These are phyloP conservation scores for Talpa occidentalis DNA, from an alignment of 2,113 vertebrate genomes.

Conservation along the genomic window DNA sequence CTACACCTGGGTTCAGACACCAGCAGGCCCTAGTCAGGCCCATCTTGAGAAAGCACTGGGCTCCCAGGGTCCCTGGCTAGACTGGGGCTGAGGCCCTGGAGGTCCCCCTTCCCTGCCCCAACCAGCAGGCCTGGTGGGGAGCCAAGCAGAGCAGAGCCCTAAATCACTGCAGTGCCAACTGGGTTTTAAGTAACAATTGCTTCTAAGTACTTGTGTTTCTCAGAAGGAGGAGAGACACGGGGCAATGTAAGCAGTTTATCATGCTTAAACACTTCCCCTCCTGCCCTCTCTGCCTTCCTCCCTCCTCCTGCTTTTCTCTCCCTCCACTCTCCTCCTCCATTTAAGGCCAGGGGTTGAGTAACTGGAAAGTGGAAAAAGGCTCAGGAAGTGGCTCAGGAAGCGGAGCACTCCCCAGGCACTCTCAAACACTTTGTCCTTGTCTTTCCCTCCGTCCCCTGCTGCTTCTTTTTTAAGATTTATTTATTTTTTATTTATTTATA, in stretches of 20 bases:
- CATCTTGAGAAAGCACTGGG: neutral
- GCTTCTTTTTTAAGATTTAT: no score
- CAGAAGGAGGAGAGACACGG: neutral
- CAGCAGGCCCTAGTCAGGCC: rapidly evolving
- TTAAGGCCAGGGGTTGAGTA: neutral
- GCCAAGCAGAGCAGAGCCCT: neutral
- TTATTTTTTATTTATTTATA: no score
- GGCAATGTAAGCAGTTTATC: neutral
- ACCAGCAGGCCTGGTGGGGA: neutral
- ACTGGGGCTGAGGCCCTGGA: neutral
- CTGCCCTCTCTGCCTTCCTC: neutral
- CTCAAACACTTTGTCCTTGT: neutral
- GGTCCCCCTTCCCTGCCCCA: neutral
- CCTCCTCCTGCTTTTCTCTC: no score
- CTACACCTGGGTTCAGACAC: neutral
- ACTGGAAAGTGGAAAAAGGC: neutral
- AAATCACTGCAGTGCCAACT: neutral
- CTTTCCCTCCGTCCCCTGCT: neutral
- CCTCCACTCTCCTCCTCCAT: neutral
- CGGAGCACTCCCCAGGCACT: rapidly evolving
- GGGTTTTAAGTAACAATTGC: constrained; percentile 15
- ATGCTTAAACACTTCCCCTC: neutral
- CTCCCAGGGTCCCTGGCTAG: neutral
- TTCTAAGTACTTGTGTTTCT: constrained; percentile 7
- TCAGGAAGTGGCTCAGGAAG: neutral